Evolutionary conservation across 2,888 invertebrate genomes (phyloP), one percentile per base, ranked within the genome.

Genomic region (Hedya salicella): DNA sequence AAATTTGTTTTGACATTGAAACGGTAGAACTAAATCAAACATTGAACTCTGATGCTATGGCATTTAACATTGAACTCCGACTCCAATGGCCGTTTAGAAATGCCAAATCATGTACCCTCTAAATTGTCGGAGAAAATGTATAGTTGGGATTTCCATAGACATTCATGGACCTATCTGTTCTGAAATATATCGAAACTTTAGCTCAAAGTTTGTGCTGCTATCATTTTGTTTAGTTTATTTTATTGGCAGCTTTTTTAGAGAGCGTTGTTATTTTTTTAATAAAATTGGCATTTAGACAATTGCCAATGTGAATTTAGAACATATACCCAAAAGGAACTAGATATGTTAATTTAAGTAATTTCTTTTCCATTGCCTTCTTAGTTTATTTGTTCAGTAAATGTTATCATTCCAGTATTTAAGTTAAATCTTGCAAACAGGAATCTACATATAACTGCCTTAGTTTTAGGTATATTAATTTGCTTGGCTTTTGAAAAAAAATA

Each of bases 371-470:
- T 6, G 6, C 40, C 17, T 50, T 19, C 2, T 25, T 52, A 1
- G 4, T 42, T 53, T 60, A 6, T 19, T 32, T 60, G 39, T 52
- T 9, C 16, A 25, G 39, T 39, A 19, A 48, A 52, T 53, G 16
- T 59, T 59, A 30, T 25, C 14, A 16, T 48, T 61, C 64, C 69
- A 70, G 65, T 70, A 70, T 68, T 71, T 68, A 54, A 30, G 32
- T 46, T 36, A 2, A n/a, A 19, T 67, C 16, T 25, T 57, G 50
- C 17, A 49, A 68, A 68, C 70, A 53, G 68, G 63, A 69, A 69
- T 70, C 57, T 50, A n/a, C n/a, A n/a, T n/a, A 40, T 71, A 74
- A 78, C 79, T 82, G 77, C 75, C 78, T 71, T 81, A 75, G 71
- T 74, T 79, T 68, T 67, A 74, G 62, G 49, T 69, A 65, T 48